Percentiles rank a stretch among this genome's conserved stretches.
These are phyloP conservation scores for Otolemur crassicaudatus DNA, from an alignment of 2,797 vertebrate genomes.

Conservation along the genomic window DNA sequence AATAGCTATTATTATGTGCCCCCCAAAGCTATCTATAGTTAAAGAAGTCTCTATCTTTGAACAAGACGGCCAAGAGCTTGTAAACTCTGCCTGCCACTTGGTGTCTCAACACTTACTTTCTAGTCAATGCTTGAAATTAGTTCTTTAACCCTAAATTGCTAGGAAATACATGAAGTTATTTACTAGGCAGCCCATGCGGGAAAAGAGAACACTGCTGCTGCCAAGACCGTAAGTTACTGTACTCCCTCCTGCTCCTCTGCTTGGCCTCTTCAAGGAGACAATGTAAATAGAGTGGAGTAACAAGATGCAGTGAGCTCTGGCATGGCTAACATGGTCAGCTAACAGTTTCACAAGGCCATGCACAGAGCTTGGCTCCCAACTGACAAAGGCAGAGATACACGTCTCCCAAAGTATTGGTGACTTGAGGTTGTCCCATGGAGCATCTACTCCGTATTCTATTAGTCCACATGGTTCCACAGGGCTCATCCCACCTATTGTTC, in stretches of 20 bases:
- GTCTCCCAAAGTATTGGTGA: not conserved
- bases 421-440: not conserved
- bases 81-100: conserved; percentile 41
- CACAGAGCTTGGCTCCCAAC: not conserved
- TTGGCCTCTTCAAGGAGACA: conserved; percentile 13
- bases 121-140: conserved; percentile 57
- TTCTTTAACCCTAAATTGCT: conserved; percentile 68
- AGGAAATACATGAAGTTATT: conserved; percentile 50
- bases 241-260: not conserved
- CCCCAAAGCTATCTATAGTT: not conserved
- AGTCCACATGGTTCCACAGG: not conserved
- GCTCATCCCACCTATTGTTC: not conserved
- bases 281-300: not conserved
- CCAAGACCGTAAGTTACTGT: not conserved
- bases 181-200: conserved; percentile 8
- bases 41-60: not conserved
- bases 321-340: not conserved
- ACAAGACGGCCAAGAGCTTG: not conserved
- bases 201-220: conserved; percentile 25
- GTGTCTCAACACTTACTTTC: conserved; percentile 60
- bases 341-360: conserved; percentile 35
- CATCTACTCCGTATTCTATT: not conserved
- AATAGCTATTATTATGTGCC: not conserved
- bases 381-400: not conserved
- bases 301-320: not conserved